Conservation (phyloP, 2,797 vertebrate species). For the Sternarchorhynchus goeldii region DNA sequence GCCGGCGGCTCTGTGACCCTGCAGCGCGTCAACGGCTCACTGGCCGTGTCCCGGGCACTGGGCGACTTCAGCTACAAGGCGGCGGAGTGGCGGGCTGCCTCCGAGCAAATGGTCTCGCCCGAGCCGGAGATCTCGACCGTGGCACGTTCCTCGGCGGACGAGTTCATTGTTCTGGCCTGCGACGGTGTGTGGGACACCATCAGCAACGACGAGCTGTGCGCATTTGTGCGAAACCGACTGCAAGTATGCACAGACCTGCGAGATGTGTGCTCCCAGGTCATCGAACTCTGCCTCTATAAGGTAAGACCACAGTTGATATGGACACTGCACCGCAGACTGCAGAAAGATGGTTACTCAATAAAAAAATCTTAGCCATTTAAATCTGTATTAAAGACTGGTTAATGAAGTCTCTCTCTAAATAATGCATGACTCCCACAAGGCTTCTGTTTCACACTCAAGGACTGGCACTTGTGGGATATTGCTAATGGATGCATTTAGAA, state of each 20-base stretch:
- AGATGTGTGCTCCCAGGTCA: slow-evolving; percentile 80
- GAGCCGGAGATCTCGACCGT: slow-evolving; percentile 82
- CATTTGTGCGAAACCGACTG: slow-evolving; percentile 79
- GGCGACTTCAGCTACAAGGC: slow-evolving; percentile 85
- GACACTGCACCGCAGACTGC: not conserved
- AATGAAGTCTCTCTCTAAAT: slow-evolving; percentile 34
- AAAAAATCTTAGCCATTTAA: slow-evolving; percentile 14
- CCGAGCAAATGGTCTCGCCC: slow-evolving; percentile 81
- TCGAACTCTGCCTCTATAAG: slow-evolving; percentile 85
- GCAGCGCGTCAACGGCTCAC: slow-evolving; percentile 81
- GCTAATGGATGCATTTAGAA: slow-evolving; percentile 44
- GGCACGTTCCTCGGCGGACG: slow-evolving; percentile 75
- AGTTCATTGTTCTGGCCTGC: slow-evolving; percentile 84
- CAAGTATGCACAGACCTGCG: slow-evolving; percentile 77
- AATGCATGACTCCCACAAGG: slow-evolving; percentile 40
- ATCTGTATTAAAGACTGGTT: slow-evolving; percentile 8
- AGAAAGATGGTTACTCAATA: slow-evolving; percentile 6
- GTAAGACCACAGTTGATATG: slow-evolving; percentile 57
- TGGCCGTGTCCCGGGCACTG: slow-evolving; percentile 82
- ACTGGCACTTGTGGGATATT: slow-evolving; percentile 24
- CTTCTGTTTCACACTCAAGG: slow-evolving; percentile 47
- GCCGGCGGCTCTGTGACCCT: slow-evolving; percentile 78
- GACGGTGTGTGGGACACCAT: slow-evolving; percentile 85
- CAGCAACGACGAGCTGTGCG: slow-evolving; percentile 77
- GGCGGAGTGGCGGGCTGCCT: slow-evolving; percentile 72